phyloP scores from a whole-genome alignment of 2,797 vertebrate species.

The Schizopygopsis pylzovi region DNA sequence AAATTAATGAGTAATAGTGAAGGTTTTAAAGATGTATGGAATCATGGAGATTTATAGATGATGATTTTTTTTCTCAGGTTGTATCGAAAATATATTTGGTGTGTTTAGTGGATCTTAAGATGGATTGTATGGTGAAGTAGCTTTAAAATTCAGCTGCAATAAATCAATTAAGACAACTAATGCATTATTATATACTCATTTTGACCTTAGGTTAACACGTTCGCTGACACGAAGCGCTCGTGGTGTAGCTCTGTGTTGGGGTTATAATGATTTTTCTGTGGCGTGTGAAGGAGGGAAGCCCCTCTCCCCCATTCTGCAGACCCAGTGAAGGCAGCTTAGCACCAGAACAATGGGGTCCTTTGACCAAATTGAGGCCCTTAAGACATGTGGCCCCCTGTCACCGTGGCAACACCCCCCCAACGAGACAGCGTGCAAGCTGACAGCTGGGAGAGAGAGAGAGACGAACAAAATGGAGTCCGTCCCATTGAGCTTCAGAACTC shows the following conservation, averaged over 20 bases:
- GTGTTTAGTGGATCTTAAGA: no score
- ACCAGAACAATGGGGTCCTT: slow-evolving; percentile 84
- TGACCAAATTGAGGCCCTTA: slow-evolving; percentile 83
- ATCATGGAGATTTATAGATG: no score
- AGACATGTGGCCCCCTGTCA: slow-evolving; percentile 87
- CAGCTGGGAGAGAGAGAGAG: slow-evolving; percentile 83
- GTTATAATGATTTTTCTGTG: slow-evolving; percentile 54
- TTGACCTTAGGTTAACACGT: slow-evolving; percentile 21
- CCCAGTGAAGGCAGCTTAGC: slow-evolving; percentile 82
- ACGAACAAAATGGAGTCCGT: slow-evolving; percentile 72
- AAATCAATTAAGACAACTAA: background rate
- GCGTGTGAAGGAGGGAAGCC: slow-evolving; percentile 63
- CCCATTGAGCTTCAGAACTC: slow-evolving; percentile 70
- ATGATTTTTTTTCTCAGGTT: background rate
- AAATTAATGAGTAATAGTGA: background rate
- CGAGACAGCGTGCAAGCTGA: slow-evolving; percentile 77
- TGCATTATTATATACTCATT: background rate
- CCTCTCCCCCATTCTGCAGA: slow-evolving; percentile 63
- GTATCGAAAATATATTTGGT: background rate
- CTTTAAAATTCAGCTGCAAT: no score
- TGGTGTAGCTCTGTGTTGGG: slow-evolving; percentile 27
- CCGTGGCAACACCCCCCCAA: slow-evolving; percentile 81
- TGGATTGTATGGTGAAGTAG: no score
- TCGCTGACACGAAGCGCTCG: background rate
- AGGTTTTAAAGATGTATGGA: background rate